Percentiles rank a stretch among this genome's conserved stretches.
Evolutionary conservation across 2,113 vertebrate species (phyloP).

Genomic region (Cyphotilapia sp.): DNA sequence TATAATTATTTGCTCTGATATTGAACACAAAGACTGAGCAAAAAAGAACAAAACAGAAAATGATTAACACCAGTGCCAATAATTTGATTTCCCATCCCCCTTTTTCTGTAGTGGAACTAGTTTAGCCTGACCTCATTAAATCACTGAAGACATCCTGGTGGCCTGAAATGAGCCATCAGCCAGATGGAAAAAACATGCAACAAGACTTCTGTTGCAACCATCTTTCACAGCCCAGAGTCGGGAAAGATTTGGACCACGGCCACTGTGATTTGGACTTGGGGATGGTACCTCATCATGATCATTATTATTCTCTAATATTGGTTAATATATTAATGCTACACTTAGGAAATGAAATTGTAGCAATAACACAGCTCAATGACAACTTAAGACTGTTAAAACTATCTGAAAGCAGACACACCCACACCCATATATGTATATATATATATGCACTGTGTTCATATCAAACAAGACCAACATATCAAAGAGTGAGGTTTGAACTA

Average conservation of each 20-base stretch:
- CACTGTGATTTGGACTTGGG: background rate
- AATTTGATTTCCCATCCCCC: slow-evolving; percentile 11
- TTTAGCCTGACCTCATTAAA: slow-evolving; percentile 62
- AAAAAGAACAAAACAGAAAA: slow-evolving; percentile 12
- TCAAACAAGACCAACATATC: background rate
- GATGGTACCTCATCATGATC: background rate
- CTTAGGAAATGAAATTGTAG: background rate
- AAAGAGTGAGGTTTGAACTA: background rate
- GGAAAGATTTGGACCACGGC: background rate
- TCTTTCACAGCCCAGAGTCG: background rate
- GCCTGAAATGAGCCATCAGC: slow-evolving; percentile 40
- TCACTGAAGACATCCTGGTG: slow-evolving; percentile 37
- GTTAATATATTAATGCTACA: background rate
- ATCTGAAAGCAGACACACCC: background rate
- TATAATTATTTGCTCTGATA: background rate
- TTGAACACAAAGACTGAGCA: background rate
- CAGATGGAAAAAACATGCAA: slow-evolving; percentile 8
- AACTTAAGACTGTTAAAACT: background rate
- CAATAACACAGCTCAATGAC: background rate
- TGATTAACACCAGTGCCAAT: slow-evolving; percentile 18
- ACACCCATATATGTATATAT: background rate
- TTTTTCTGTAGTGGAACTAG: slow-evolving; percentile 44
- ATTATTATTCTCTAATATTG: background rate
- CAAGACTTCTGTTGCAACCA: background rate
- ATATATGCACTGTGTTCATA: background rate